Base-by-base conservation (phyloP, 2,113 vertebrate genomes). In the Anser brachyrhynchus region DNA sequence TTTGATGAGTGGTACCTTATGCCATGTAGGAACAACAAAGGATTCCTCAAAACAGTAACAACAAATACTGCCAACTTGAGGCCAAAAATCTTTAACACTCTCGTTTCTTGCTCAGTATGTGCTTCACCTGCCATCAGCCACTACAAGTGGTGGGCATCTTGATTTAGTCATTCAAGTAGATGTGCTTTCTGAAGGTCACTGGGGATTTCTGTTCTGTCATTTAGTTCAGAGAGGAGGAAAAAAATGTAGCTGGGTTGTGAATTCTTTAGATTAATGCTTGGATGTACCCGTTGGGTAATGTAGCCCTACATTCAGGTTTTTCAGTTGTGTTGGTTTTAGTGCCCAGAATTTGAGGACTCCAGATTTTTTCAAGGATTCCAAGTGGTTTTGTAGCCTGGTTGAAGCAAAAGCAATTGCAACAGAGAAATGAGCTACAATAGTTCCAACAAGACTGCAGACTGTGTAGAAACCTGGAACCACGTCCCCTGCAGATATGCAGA, bases 381-480 rank as follows among this genome's bases (percentile, higher is more conserved):
- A 64, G 51, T 39, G 19, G 2, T 25, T 72, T 72, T 65, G 51
- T 61, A 44, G 58, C 44, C 54, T 75, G 12, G 8, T 17, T 75
- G 62, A 8, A 79, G 17, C 18, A 75, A 67, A 94, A 75, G 8
- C 1, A 75, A 46, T 62, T 49, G 23, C 46, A 87, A 33, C 54
- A 64, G 33, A 49, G 76, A 59, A 39, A 69, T 28, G 23, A 76
- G 37, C 10, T 52, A 21, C 25, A 65, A 51, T 19, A 39, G 31
- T 84, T 90, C n/a, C 26, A 59, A 15, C 10, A 39, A 59, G 18
- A 44, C n/a, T 28, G 28, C 0, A 1, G 87, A 25, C 29, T 12
- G 6, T 1, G 3, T 35, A 44, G 62, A 80, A 84, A 62, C 13
- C 2, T 0, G 0, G 9, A 31, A 31, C 1, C 1, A 1, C 10